Conservation (phyloP, 2,888 invertebrate genomes). For the Heteropelma amictum region DNA sequence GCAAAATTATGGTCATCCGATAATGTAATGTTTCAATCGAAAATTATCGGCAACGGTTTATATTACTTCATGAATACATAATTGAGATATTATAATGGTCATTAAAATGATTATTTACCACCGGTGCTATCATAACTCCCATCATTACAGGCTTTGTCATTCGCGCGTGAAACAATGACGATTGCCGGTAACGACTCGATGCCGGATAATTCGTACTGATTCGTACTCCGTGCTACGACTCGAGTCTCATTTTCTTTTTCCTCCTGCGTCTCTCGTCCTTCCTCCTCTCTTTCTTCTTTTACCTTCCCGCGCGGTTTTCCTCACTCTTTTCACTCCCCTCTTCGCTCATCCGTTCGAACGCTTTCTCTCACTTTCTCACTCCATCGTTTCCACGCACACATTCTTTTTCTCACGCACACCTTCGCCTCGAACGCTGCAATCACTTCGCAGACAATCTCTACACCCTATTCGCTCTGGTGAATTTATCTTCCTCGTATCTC, state of each 20-base stretch:
- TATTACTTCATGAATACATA: background rate
- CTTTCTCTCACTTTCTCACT: conserved; percentile 35
- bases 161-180: background rate
- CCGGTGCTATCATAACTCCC: conserved; percentile 1
- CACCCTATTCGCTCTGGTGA: conserved; percentile 12
- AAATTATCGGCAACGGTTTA: background rate
- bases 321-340: conserved; percentile 34
- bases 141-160: conserved; percentile 13
- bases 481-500: conserved; percentile 15
- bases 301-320: conserved; percentile 31
- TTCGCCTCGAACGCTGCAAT: conserved; percentile 19
- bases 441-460: conserved; percentile 17
- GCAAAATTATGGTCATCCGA: background rate
- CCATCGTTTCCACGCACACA: conserved; percentile 39
- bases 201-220: conserved; percentile 5
- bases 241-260: conserved; percentile 22
- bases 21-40: background rate
- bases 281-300: conserved; percentile 31
- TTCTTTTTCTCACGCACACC: conserved; percentile 23
- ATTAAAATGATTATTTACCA: background rate
- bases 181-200: background rate
- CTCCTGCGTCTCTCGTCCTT: conserved; percentile 24
- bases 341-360: conserved; percentile 5
- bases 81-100: background rate
- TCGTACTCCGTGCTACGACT: background rate